These are phyloP conservation scores for Chunga burmeisteri DNA, from an alignment of 2,113 vertebrate genomes.

Conservation along the genomic window DNA sequence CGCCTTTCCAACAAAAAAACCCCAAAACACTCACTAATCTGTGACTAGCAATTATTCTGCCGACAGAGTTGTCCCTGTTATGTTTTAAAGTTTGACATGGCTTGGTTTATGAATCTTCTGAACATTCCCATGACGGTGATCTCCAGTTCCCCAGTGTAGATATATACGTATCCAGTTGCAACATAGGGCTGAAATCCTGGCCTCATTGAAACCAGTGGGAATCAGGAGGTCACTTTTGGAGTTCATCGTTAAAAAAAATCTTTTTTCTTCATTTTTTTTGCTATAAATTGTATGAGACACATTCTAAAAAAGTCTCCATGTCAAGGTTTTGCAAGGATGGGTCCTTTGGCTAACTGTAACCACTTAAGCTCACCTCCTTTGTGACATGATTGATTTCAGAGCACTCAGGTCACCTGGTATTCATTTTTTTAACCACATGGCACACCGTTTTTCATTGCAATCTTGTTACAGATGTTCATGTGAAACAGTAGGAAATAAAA, in stretches of 20 bases:
- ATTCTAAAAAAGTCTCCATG: not conserved
- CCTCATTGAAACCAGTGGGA: not conserved
- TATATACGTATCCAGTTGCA: not conserved
- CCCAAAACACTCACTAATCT: not conserved
- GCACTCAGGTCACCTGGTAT: not conserved
- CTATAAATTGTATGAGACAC: not conserved
- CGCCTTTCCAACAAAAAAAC: slow-evolving; percentile 38
- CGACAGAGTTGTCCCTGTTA: not conserved
- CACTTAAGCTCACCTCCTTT: not conserved
- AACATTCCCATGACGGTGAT: not conserved
- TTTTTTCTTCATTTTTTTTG: not conserved
- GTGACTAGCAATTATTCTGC: not conserved
- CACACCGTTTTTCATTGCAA: not conserved
- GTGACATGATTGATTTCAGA: not conserved
- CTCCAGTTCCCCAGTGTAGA: not conserved
- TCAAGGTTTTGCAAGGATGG: not conserved
- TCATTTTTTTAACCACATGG: not conserved
- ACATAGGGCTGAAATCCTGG: not conserved
- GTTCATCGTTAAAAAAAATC: not conserved
- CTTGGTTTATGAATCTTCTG: not conserved
- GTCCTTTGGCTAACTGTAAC: not conserved
- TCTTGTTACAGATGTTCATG: not conserved
- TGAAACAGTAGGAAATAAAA: not conserved
- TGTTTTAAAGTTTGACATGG: not conserved
- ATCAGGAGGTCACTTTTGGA: not conserved